Evolutionary conservation across 2,797 vertebrate genomes (phyloP).

Genomic region (Phoeniculus purpureus): DNA sequence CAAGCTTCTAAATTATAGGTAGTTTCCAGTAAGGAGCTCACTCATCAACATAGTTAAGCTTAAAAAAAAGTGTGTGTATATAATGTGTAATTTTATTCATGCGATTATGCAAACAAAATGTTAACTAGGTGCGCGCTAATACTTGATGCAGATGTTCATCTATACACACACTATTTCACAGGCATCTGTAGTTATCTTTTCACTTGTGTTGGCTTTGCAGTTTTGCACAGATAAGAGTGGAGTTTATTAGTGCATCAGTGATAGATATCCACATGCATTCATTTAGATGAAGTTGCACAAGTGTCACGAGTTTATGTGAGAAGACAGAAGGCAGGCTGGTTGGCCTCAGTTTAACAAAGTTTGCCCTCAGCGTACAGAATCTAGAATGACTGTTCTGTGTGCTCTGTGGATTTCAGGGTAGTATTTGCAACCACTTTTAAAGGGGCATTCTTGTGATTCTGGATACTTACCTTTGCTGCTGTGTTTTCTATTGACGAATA

Average conservation of each 20-base stretch:
- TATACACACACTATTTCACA: background rate
- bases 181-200: background rate
- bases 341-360: background rate
- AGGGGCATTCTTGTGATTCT: background rate
- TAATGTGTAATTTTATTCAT: background rate
- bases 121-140: background rate
- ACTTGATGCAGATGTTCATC: background rate
- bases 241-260: background rate
- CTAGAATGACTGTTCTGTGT: background rate
- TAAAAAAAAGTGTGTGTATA: background rate
- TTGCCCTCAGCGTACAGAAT: background rate
- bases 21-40: background rate
- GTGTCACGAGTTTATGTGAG: background rate
- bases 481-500: constrained; percentile 2
- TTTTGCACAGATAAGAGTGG: background rate
- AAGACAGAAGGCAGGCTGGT: background rate
- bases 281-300: background rate
- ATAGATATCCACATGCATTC: background rate
- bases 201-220: background rate
- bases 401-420: background rate
- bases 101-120: background rate
- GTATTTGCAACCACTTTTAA: background rate
- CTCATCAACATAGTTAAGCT: background rate
- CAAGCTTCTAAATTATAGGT: background rate
- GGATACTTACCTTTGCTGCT: background rate